phyloP scores from a whole-genome alignment of 1,140 invertebrate genomes.

The Dreissena rostriformis region DNA sequence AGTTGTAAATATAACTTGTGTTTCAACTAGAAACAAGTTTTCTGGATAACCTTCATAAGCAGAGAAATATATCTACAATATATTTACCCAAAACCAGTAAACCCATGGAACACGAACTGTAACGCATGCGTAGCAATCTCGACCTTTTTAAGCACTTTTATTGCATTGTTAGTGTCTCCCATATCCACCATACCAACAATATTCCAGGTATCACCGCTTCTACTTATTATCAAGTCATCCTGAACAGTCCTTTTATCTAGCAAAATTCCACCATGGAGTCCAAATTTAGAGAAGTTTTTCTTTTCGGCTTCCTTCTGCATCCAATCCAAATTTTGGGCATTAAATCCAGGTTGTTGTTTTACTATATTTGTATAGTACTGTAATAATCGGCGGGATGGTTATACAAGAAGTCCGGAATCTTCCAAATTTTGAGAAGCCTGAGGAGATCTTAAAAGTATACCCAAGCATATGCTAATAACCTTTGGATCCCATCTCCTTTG shows the following conservation, averaged over 20 bases:
- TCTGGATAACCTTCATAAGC: background rate
- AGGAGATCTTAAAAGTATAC: no score
- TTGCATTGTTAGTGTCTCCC: slow-evolving; percentile 49
- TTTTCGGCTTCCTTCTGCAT: slow-evolving; percentile 40
- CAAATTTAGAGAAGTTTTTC: slow-evolving; percentile 28
- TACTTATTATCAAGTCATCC: slow-evolving; percentile 43
- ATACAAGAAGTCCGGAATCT: no score
- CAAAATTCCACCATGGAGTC: slow-evolving; percentile 39
- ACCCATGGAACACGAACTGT: slow-evolving; percentile 56
- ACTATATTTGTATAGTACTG: slow-evolving; percentile 46
- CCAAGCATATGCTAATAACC: no score
- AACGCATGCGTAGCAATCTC: slow-evolving; percentile 56
- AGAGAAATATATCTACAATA: background rate
- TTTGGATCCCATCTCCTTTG: slow-evolving; percentile 44
- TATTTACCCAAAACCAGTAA: slow-evolving; percentile 21
- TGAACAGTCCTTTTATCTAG: slow-evolving; percentile 52
- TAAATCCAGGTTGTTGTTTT: no score
- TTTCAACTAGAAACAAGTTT: background rate
- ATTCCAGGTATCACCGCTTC: slow-evolving; percentile 30
- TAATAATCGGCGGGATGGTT: no score
- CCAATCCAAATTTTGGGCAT: slow-evolving; percentile 51
- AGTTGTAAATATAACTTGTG: background rate
- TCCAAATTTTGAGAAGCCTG: no score
- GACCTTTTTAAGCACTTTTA: slow-evolving; percentile 37
- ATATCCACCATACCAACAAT: slow-evolving; percentile 51